These are phyloP conservation scores for Esox masquinongy DNA, from an alignment of 2,797 vertebrate genomes.

Conservation along the genomic window DNA sequence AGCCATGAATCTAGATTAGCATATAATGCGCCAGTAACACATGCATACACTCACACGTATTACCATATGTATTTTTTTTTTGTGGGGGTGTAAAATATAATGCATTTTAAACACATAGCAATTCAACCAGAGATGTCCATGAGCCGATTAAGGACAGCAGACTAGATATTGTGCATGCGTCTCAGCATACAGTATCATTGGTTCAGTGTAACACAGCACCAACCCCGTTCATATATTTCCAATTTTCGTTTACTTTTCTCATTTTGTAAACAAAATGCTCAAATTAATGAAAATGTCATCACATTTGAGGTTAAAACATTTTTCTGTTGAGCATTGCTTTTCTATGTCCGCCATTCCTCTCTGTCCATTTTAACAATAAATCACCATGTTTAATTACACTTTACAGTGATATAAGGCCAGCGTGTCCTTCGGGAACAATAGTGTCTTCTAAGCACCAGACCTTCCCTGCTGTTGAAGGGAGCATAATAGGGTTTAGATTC, in stretches of 20 bases:
- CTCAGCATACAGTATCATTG: background rate
- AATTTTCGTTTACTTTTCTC: slow-evolving; percentile 14
- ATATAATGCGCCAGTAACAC: background rate
- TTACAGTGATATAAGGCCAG: slow-evolving; percentile 20
- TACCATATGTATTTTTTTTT: background rate
- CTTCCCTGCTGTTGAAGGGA: slow-evolving; percentile 29
- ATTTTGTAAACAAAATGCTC: too few species aligned
- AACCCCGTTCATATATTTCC: slow-evolving; percentile 9
- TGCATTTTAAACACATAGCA: background rate
- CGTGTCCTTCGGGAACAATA: slow-evolving; percentile 33
- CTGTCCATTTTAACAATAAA: slow-evolving; percentile 36
- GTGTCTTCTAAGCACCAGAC: slow-evolving; percentile 33
- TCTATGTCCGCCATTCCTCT: slow-evolving; percentile 6
- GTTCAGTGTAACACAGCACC: too few species aligned
- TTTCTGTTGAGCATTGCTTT: background rate
- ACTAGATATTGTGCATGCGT: background rate
- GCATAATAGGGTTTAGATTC: background rate
- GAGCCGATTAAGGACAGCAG: background rate
- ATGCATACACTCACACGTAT: slow-evolving; percentile 4
- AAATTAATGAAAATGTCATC: background rate
- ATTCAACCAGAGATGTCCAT: slow-evolving; percentile 1
- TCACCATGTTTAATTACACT: slow-evolving; percentile 50
- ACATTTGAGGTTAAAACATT: background rate
- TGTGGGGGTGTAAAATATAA: background rate
- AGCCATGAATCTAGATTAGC: slow-evolving; percentile 61